Conservation (phyloP, 53 echinoderm and acorn worm genomes). For the Stichopus horrens region DNA sequence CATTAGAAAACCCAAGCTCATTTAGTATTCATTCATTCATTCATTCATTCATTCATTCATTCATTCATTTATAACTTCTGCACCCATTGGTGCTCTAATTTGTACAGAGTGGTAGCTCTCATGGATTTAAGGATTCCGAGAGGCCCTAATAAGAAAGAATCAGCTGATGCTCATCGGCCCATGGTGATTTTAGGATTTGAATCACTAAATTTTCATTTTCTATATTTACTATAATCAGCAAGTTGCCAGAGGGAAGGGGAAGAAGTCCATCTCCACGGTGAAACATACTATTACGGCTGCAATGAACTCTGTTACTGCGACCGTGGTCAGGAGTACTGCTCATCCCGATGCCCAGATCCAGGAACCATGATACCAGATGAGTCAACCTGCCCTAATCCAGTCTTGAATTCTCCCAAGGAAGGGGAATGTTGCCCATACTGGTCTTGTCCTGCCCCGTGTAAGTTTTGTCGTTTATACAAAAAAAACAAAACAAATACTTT, state of each 20-base stretch:
- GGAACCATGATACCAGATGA: slow-evolving; percentile 86
- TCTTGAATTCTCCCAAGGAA: slow-evolving; percentile 68
- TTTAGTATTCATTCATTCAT: too few relatives aligned
- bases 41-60: too few relatives aligned
- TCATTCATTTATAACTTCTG: too few relatives aligned
- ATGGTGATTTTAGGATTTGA: too few relatives aligned
- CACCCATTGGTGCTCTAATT: too few relatives aligned
- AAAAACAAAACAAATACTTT: too few relatives aligned
- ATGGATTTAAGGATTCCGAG: too few relatives aligned
- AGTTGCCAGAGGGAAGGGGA: slow-evolving; percentile 36
- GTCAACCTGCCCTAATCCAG: slow-evolving; percentile 80
- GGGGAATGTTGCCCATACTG: slow-evolving; percentile 94
- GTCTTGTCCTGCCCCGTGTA: slow-evolving; percentile 91
- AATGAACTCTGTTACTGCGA: slow-evolving; percentile 93
- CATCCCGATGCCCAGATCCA: slow-evolving; percentile 76
- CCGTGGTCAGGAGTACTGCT: slow-evolving; percentile 73
- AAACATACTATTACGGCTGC: slow-evolving; percentile 84
- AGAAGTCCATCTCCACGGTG: slow-evolving; percentile 63
- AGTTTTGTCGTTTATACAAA: slow-evolving; percentile 29
- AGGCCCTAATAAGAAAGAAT: too few relatives aligned
- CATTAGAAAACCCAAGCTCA: too few relatives aligned
- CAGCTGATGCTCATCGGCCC: too few relatives aligned
- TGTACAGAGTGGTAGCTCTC: too few relatives aligned
- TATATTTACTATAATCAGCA: not conserved
- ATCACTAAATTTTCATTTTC: too few relatives aligned